Percentiles rank a stretch among this genome's conserved stretches.
Conservation (phyloP, 1,140 invertebrate species). For the Magallana gigas region DNA sequence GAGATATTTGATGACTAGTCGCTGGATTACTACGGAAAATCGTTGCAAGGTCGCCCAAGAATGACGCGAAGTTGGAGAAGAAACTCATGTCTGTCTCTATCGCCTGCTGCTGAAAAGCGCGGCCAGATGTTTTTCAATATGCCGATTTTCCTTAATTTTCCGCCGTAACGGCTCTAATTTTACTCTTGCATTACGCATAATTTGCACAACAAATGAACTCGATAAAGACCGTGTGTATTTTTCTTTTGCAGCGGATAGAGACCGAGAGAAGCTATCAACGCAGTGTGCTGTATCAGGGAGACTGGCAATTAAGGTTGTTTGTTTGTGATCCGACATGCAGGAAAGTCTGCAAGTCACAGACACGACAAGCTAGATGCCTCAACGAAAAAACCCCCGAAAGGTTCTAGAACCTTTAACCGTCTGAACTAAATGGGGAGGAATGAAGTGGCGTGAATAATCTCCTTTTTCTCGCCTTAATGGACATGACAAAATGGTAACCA, state of each 20-base stretch:
- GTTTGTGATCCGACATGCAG: not conserved
- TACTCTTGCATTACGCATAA: conserved; percentile 5
- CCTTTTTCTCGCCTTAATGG: too few species aligned
- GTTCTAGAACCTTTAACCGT: too few species aligned
- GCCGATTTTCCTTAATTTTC: conserved; percentile 4
- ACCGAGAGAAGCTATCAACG: not conserved
- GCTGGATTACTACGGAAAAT: not conserved
- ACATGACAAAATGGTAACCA: too few species aligned
- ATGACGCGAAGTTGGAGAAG: not conserved
- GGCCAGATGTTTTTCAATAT: conserved; percentile 19
- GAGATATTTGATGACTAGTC: too few species aligned
- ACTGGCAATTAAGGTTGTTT: not conserved
- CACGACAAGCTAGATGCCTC: too few species aligned
- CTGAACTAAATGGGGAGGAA: too few species aligned
- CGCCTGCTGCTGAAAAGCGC: not conserved
- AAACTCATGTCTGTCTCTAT: not conserved
- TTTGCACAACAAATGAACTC: conserved; percentile 4
- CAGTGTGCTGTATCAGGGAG: not conserved
- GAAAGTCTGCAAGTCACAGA: not conserved
- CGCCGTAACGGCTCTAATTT: not conserved
- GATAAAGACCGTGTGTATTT: not conserved
- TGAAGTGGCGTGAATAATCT: too few species aligned
- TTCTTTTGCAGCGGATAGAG: not conserved
- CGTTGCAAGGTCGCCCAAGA: not conserved
- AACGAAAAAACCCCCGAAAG: too few species aligned